Base-by-base conservation (phyloP, 2,113 vertebrate genomes). In the Ceyx melanurus region DNA sequence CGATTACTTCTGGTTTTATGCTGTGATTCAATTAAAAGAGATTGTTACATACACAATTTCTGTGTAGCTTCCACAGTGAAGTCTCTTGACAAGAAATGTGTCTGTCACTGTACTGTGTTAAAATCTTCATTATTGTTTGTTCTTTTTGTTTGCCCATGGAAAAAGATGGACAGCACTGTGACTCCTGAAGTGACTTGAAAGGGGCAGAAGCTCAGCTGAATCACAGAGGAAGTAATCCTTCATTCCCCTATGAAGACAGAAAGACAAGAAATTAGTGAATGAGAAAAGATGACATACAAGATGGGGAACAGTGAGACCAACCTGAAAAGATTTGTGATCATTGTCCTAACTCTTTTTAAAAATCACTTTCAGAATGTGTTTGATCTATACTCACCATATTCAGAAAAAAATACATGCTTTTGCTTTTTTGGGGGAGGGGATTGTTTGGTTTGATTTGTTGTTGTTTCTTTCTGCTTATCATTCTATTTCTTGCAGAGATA, bases 81-180 rank as follows among this genome's bases (percentile, higher is more conserved):
- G 60, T 88, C 54, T 92, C 64, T 94, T 89, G 91, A 72, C 73
- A 86, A 93, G 80, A 90, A 43, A 57, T 8, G 45, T 86, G 74
- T 57, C 81, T 82, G 72, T 85, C 80, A 56, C 75, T 92, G 54
- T 93, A 95, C 89, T 79, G 54, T 88, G 62, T 84, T 93, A 89
- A 93, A 94, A 96, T 68, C 42, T 70, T 94, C 18, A 65, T 96
- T 92, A 53, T 60, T 77, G 3, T 68, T 80, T 68, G 5, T n/a
- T 95, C 42, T 50, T 95, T 93, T 95, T 37, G 10, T 80, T 86
- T 77, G 8, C 42, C 6, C 60, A 5, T 60, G 25, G 40, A 78
- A 86, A 81, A 86, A 67, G 14, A 16, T 0, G 6, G 42, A 53
- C 1, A 0, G 25, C 0, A 0, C 29, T 77, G 13, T 12, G 18